A percentile compares a stretch with the other conserved stretches of the same genome.
phyloP scores from a whole-genome alignment of 2,888 invertebrate genomes.

The Siphlonurus alternatus region DNA sequence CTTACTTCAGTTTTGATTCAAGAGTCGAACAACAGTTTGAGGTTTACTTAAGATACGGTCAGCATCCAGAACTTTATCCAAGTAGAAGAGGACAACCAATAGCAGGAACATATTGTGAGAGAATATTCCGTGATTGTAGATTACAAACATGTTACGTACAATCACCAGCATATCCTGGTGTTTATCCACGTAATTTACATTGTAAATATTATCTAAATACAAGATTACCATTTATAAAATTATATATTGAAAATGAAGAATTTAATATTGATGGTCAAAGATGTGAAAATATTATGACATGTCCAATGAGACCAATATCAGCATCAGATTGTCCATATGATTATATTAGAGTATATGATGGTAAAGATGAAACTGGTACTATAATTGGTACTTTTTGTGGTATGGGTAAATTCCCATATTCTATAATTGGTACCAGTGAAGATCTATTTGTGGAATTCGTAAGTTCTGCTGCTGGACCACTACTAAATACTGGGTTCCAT shows the following conservation, averaged over 20 bases:
- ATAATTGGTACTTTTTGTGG: slow-evolving; percentile 85
- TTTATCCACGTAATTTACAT: slow-evolving; percentile 78
- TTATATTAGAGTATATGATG: slow-evolving; percentile 44
- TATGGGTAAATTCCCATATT: slow-evolving; percentile 85
- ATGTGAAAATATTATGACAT: slow-evolving; percentile 89
- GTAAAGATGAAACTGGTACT: slow-evolving; percentile 70
- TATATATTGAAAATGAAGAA: slow-evolving; percentile 84
- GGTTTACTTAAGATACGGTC: slow-evolving; percentile 80
- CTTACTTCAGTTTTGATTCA: slow-evolving; percentile 70
- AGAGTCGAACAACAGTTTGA: slow-evolving; percentile 83
- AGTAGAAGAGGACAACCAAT: slow-evolving; percentile 28
- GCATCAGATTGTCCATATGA: slow-evolving; percentile 14
- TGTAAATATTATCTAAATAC: slow-evolving; percentile 85
- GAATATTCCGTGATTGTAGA: slow-evolving; percentile 66
- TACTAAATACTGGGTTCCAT: slow-evolving; percentile 84
- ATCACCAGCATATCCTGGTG: slow-evolving; percentile 82
- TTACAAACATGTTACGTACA: slow-evolving; percentile 88
- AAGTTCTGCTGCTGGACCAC: slow-evolving; percentile 73
- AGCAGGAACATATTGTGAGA: slow-evolving; percentile 58
- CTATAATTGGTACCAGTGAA: slow-evolving; percentile 81
- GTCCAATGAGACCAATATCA: slow-evolving; percentile 71
- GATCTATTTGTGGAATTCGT: slow-evolving; percentile 80
- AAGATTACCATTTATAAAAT: slow-evolving; percentile 70
- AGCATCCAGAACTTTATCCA: slow-evolving; percentile 83
- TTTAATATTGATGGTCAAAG: slow-evolving; percentile 87